Evolutionary conservation across 2,113 vertebrate genomes (phyloP).

Genomic region (Callipepla squamata): DNA sequence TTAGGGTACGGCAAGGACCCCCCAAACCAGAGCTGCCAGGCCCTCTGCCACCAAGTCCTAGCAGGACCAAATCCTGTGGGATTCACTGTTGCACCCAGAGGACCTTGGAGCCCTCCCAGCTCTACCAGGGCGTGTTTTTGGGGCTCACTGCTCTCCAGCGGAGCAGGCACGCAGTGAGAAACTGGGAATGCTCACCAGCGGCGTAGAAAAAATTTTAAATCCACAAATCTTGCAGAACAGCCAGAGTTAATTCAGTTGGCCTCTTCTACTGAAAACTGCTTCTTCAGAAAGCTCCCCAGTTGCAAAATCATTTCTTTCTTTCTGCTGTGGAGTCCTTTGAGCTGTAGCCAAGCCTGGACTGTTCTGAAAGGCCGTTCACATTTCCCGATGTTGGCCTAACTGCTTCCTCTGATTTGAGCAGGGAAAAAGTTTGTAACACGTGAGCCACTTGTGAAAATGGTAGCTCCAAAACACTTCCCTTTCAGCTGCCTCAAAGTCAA

Average conservation of each 20-base stretch:
- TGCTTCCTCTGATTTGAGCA: conserved; percentile 22
- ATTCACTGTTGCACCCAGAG: not conserved
- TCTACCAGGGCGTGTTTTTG: not conserved
- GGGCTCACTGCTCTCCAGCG: not conserved
- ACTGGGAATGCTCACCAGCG: not conserved
- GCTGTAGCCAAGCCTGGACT: conserved; percentile 44
- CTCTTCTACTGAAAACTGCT: conserved; percentile 43
- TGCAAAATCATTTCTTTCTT: conserved; percentile 56
- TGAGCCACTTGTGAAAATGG: conserved; percentile 25
- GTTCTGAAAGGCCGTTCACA: conserved; percentile 38
- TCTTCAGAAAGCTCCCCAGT: conserved; percentile 20
- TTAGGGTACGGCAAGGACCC: not conserved
- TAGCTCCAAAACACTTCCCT: conserved; percentile 12
- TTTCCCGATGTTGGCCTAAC: not conserved
- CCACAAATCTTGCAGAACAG: conserved; percentile 20
- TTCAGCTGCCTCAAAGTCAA: not conserved
- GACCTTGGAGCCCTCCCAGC: not conserved
- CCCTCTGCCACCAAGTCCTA: not conserved
- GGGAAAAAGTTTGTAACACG: conserved; percentile 29
- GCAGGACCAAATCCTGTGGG: not conserved
- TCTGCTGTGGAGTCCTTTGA: conserved; percentile 36
- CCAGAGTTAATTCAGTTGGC: not conserved
- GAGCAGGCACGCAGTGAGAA: not conserved
- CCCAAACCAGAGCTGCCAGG: not conserved
- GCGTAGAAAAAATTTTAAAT: conserved; percentile 55